A percentile compares a stretch with the other conserved stretches of the same genome.
Evolutionary conservation across 1,140 invertebrate genomes (phyloP).

Genomic region (Holcopasites calliopsidis): DNA sequence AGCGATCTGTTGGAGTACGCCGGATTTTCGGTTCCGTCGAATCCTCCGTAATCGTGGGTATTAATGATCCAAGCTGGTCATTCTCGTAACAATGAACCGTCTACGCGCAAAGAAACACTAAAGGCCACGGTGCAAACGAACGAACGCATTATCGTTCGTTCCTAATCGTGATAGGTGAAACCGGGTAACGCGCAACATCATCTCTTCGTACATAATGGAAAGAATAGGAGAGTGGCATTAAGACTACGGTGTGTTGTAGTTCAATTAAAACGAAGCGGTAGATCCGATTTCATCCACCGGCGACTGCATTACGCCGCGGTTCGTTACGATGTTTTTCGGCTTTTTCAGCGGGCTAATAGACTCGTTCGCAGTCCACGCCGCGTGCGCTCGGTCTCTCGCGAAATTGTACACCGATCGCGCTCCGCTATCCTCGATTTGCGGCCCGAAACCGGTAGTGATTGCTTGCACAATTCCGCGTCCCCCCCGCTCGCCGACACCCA

Average conservation of each 20-base stretch:
- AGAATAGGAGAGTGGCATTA: not conserved
- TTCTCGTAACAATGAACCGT: not conserved
- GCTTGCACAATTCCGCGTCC: not conserved
- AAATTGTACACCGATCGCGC: slow-evolving; percentile 54
- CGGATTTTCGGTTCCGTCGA: slow-evolving; percentile 13
- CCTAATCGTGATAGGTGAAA: slow-evolving; percentile 4
- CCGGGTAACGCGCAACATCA: not conserved
- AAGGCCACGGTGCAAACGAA: not conserved
- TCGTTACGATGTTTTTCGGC: slow-evolving; percentile 17
- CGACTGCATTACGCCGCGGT: slow-evolving; percentile 4
- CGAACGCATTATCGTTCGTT: slow-evolving; percentile 15
- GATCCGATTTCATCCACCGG: slow-evolving; percentile 10
- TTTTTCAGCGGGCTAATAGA: slow-evolving; percentile 44
- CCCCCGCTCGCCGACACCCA: slow-evolving; percentile 3
- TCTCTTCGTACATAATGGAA: not conserved
- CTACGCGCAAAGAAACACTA: slow-evolving; percentile 10
- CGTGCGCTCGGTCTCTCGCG: slow-evolving; percentile 7
- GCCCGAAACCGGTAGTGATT: slow-evolving; percentile 57
- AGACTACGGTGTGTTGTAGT: not conserved
- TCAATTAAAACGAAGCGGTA: slow-evolving; percentile 26
- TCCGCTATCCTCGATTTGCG: slow-evolving; percentile 61
- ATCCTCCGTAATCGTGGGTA: not conserved
- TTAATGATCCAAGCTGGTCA: not conserved
- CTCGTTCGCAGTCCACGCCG: slow-evolving; percentile 35
- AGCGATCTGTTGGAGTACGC: not conserved